Evolutionary conservation across 2,888 invertebrate genomes (phyloP).

Genomic region (Rhynchonema sp.): DNA sequence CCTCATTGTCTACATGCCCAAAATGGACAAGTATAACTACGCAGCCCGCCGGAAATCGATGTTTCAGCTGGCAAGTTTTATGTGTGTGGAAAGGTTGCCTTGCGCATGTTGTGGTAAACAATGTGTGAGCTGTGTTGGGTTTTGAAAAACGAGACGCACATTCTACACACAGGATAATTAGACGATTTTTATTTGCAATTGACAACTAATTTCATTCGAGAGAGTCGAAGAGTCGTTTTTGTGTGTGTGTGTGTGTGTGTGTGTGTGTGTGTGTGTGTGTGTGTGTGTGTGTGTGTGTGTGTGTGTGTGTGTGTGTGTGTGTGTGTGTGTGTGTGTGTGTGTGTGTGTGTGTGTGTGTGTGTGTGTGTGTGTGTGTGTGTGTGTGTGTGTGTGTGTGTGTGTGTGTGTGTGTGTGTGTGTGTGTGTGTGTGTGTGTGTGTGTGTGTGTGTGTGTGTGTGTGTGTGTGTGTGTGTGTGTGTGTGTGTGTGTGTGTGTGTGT

Average conservation of each 20-base stretch:
- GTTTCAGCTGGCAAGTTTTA: no score
- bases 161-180: no score
- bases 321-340: neutral
- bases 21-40: no score
- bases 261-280: neutral
- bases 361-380: conserved; percentile 2
- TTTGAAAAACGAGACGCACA: no score
- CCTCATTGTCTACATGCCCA: no score
- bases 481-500: conserved; percentile 6
- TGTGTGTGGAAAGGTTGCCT: no score
- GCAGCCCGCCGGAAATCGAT: no score
- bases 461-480: conserved; percentile 5
- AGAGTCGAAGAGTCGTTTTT: no score
- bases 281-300: neutral
- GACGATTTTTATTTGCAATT: no score
- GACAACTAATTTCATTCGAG: no score
- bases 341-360: conserved; percentile 2
- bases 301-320: neutral
- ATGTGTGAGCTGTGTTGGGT: no score
- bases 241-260: neutral
- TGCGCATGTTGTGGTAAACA: no score
- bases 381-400: conserved; percentile 2
- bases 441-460: conserved; percentile 6
- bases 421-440: conserved; percentile 6
- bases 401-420: conserved; percentile 6